Evolutionary conservation across 2,113 vertebrate genomes (phyloP).

Genomic region (Brienomyrus brachyistius): DNA sequence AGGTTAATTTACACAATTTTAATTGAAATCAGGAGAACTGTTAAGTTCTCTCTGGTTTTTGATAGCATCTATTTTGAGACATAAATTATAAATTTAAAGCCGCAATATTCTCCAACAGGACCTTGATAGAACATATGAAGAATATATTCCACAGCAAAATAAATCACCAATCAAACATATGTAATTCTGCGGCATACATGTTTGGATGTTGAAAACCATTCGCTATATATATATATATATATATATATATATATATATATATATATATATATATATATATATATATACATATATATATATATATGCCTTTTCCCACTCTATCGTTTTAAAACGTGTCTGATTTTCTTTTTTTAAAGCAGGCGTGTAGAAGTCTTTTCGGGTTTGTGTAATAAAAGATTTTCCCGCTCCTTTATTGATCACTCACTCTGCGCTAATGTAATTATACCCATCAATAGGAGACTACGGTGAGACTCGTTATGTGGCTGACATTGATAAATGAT

Average conservation of each 20-base stretch:
- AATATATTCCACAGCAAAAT: not conserved
- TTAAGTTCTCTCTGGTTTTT: not conserved
- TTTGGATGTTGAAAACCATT: not conserved
- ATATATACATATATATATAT: not conserved
- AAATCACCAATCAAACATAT: not conserved
- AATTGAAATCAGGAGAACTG: not conserved
- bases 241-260: slow-evolving; percentile 1
- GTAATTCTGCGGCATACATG: not conserved
- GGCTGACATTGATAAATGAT: slow-evolving; percentile 99
- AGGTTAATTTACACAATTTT: not conserved
- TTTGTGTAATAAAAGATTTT: slow-evolving; percentile 90
- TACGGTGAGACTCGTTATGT: slow-evolving; percentile 99
- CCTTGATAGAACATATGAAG: not conserved
- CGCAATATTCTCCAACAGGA: not conserved
- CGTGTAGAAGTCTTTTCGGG: slow-evolving; percentile 54
- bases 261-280: slow-evolving; percentile 1
- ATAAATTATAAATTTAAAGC: not conserved
- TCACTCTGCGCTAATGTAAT: slow-evolving; percentile 99
- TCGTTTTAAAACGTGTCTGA: not conserved
- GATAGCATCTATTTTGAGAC: not conserved
- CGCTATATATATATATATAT: not conserved
- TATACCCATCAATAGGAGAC: slow-evolving; percentile 99
- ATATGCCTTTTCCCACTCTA: not conserved
- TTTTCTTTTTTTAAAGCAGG: slow-evolving; percentile 1
- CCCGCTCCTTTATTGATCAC: slow-evolving; percentile 99